phyloP scores from a whole-genome alignment of 2,797 vertebrate genomes.

The Glossophaga mutica region DNA sequence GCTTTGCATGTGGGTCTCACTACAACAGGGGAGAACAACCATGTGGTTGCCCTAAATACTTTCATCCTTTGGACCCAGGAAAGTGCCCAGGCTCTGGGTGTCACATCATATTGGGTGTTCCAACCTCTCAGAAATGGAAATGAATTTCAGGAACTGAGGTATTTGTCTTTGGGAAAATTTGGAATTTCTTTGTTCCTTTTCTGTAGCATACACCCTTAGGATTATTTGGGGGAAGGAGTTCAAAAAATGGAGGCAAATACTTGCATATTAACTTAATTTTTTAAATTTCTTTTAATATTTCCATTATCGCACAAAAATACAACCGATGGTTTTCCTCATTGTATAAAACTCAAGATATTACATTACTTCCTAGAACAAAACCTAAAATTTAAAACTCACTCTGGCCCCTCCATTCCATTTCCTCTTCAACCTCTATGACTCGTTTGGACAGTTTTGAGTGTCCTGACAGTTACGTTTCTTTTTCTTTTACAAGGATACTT shows the following conservation, averaged over 20 bases:
- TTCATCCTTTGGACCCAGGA: not conserved
- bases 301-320: not conserved
- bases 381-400: not conserved
- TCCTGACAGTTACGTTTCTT: not conserved
- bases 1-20: not conserved
- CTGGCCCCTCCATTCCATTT: not conserved
- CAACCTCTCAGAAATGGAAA: not conserved
- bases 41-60: not conserved
- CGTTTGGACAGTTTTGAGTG: not conserved
- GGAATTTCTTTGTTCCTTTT: not conserved
- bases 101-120: not conserved
- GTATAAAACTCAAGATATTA: not conserved
- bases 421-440: not conserved
- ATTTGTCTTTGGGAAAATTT: not conserved
- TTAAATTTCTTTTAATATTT: not conserved
- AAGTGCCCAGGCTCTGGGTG: not conserved
- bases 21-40: not conserved
- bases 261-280: not conserved
- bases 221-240: not conserved
- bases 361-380: not conserved
- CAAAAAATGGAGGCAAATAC: not conserved
- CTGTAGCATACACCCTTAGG: not conserved
- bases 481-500: not conserved
- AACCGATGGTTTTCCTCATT: not conserved
- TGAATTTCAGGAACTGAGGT: not conserved